Evolutionary conservation across 1,140 invertebrate genomes (phyloP).

Genomic region (Triops longicaudatus): DNA sequence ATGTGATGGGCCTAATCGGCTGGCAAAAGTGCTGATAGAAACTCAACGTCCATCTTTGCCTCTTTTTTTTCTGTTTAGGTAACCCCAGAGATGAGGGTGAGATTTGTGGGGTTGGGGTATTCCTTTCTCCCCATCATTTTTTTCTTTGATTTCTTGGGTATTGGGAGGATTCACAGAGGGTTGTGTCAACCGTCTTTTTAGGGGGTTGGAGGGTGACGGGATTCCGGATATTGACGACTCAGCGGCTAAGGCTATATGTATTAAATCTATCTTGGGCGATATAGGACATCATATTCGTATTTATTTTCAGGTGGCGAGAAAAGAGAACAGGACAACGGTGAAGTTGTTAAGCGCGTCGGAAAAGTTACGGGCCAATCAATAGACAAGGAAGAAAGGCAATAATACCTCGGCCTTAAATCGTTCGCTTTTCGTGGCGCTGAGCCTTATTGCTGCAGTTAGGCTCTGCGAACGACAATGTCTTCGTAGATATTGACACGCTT

Average conservation of each 20-base stretch:
- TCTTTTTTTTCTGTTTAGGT: not conserved
- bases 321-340: not conserved
- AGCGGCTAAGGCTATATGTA: not conserved
- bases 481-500: no score
- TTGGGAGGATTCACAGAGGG: not conserved
- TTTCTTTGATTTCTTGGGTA: not conserved
- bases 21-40: constrained; percentile 15
- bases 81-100: no score
- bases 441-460: no score
- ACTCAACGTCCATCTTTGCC: not conserved
- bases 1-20: constrained; percentile 10
- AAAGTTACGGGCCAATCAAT: not conserved
- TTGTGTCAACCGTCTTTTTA: not conserved
- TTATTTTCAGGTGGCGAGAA: not conserved
- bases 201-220: not conserved
- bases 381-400: not conserved
- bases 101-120: not conserved
- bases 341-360: not conserved
- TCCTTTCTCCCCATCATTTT: not conserved
- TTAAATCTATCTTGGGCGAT: not conserved
- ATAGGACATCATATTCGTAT: not conserved
- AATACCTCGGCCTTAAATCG: not conserved
- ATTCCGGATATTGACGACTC: constrained; percentile 4
- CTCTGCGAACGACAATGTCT: no score
- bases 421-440: no score